Evolutionary conservation across 2,797 vertebrate species (phyloP), one percentile per base, ranked within the genome.

Genomic region (Lagocephalus sceleratus): DNA sequence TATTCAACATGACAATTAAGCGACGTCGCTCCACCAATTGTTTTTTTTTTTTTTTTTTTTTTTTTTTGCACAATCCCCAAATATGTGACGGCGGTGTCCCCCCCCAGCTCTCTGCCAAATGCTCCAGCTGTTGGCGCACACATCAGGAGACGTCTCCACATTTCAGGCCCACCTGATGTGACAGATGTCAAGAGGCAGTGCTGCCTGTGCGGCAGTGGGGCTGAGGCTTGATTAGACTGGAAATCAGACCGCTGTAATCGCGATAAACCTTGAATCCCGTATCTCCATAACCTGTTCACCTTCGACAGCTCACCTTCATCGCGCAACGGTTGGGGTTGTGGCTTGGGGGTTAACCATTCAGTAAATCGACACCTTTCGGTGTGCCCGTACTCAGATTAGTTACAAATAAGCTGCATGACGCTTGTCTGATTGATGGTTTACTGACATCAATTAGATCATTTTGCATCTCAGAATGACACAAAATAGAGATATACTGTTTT

Each of bases 1-100:
- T 76, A 74, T 83, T 85, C 75, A 68, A 52, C 11, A 17, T 61
- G 62, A 85, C 74, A 84, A 84, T 78, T 82, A 84, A 79, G 78
- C 26, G 23, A 66, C 40, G 54, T 48, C n/a, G 20, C 71, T 72
- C 64, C 59, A 60, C 62, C 81, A 73, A 76, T 82, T 84, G 73
- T 81, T 83, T 82, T n/a, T n/a, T n/a, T n/a, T n/a, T n/a, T n/a
- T n/a, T n/a, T n/a, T n/a, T n/a, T n/a, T n/a, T n/a, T n/a, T n/a
- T n/a, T n/a, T n/a, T n/a, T n/a, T 73, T 57, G 61, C 46, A 66
- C 66, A 79, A 66, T 71, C 51, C 63, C 58, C 53, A 51, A 73
- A 38, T 16, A 26, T 29, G 26, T 40, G 48, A 29, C 39, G 60
- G 41, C 15, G 5, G 65, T 46, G 49, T 74, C 60, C 45, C 48